Conservation (phyloP, 2,113 vertebrate genomes). For the Lepus europaeus region DNA sequence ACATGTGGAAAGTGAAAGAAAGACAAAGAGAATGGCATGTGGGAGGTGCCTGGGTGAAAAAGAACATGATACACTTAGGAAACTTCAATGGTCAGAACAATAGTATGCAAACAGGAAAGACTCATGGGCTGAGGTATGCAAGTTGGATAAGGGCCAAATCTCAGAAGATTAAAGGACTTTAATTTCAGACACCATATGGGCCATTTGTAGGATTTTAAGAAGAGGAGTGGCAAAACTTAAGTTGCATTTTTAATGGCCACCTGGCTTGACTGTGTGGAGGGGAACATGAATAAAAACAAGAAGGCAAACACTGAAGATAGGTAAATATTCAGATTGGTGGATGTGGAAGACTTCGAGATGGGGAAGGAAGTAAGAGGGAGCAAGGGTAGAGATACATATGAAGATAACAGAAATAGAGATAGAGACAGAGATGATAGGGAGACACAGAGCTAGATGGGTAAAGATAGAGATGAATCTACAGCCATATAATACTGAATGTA, state of each 20-base stretch:
- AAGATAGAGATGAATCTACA: too few relatives aligned
- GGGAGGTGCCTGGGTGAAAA: neutral
- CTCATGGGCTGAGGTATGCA: neutral
- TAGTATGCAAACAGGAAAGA: neutral
- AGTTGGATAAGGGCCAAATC: neutral
- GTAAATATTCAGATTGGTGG: neutral
- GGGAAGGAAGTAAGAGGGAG: neutral
- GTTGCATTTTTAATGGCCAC: neutral
- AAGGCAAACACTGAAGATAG: neutral
- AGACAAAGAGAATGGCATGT: neutral
- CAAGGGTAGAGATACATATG: neutral
- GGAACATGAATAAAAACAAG: neutral
- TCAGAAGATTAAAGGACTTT: neutral
- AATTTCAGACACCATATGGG: neutral
- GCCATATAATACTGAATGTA: too few relatives aligned
- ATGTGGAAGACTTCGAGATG: neutral
- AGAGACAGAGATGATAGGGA: neutral
- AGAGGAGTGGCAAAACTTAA: neutral
- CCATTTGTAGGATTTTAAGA: neutral
- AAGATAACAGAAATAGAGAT: neutral
- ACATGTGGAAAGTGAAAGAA: neutral
- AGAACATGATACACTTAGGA: neutral
- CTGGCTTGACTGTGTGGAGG: neutral
- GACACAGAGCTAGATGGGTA: too few relatives aligned
- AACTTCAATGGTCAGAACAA: neutral